A percentile compares a stretch with the other conserved stretches of the same genome.
Conservation (phyloP, 2,888 invertebrate species). For the Lamellibrachia columna region DNA sequence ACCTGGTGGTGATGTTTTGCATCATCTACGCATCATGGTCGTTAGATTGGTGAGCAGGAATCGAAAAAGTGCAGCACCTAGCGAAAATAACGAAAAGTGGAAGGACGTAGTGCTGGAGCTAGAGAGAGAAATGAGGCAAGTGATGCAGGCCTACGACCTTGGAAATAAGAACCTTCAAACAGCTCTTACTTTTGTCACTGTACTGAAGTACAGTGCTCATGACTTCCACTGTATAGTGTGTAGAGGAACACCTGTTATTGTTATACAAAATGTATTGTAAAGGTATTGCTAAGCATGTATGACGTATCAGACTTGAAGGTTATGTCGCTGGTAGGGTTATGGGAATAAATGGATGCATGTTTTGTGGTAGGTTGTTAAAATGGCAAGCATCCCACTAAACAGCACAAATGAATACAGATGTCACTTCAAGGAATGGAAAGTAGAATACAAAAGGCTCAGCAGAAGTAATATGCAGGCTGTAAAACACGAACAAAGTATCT, state of each 20-base stretch:
- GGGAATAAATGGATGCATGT: background rate
- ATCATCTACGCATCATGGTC: background rate
- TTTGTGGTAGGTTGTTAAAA: background rate
- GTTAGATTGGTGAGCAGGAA: slow-evolving; percentile 18
- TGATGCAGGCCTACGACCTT: background rate
- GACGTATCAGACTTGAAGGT: background rate
- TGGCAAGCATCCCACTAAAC: background rate
- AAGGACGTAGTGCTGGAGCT: slow-evolving; percentile 40
- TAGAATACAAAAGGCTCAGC: no score
- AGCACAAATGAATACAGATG: background rate
- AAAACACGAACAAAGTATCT: background rate
- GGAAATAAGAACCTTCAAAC: slow-evolving; percentile 16
- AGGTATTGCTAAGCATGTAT: background rate
- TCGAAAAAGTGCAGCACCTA: slow-evolving; percentile 38
- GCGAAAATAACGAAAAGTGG: slow-evolving; percentile 41
- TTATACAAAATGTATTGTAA: background rate
- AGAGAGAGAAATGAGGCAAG: slow-evolving; percentile 39
- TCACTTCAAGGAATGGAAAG: no score
- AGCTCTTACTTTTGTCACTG: background rate
- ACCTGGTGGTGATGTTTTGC: slow-evolving; percentile 9
- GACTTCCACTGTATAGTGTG: background rate
- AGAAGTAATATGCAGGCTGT: background rate
- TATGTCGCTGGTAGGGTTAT: background rate
- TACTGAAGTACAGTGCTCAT: background rate
- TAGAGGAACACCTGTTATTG: background rate